These are phyloP conservation scores for Atta colombica DNA, from an alignment of 1,140 invertebrate genomes.

Conservation along the genomic window DNA sequence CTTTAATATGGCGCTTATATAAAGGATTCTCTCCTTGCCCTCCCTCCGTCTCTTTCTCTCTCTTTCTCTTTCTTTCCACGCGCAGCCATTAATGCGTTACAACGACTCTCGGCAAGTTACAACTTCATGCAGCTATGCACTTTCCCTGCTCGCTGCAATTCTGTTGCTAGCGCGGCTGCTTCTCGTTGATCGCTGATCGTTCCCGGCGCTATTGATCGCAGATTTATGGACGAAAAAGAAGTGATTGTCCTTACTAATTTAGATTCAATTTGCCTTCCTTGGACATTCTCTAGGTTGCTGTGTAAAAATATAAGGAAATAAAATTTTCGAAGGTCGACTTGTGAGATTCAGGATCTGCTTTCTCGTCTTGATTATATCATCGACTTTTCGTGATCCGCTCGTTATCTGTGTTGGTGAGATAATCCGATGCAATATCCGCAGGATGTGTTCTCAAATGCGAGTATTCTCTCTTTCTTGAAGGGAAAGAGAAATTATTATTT, in stretches of 20 bases:
- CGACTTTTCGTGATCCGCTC: conserved; percentile 28
- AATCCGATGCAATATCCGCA: neutral
- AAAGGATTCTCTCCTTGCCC: conserved; percentile 71
- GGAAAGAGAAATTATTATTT: neutral
- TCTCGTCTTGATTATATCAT: conserved; percentile 20
- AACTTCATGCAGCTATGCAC: conserved; percentile 76
- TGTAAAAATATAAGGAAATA: conserved; percentile 5
- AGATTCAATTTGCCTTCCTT: neutral
- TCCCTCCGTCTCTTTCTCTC: neutral
- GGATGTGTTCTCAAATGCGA: neutral
- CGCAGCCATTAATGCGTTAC: conserved; percentile 68
- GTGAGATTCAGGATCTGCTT: neutral
- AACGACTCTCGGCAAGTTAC: conserved; percentile 64
- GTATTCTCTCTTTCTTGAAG: too few species aligned
- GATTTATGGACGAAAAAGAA: neutral
- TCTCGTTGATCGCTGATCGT: neutral
- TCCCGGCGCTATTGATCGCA: conserved; percentile 6
- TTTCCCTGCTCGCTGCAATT: conserved; percentile 65
- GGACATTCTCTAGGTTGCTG: neutral
- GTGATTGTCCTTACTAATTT: too few species aligned
- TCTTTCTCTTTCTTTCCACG: conserved; percentile 21
- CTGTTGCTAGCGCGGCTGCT: neutral
- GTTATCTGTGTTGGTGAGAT: conserved; percentile 4
- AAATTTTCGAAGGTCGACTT: conserved; percentile 39
- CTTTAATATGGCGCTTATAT: conserved; percentile 69